Conservation (phyloP, 2,113 vertebrate species). For the Neodon shergylaensis region DNA sequence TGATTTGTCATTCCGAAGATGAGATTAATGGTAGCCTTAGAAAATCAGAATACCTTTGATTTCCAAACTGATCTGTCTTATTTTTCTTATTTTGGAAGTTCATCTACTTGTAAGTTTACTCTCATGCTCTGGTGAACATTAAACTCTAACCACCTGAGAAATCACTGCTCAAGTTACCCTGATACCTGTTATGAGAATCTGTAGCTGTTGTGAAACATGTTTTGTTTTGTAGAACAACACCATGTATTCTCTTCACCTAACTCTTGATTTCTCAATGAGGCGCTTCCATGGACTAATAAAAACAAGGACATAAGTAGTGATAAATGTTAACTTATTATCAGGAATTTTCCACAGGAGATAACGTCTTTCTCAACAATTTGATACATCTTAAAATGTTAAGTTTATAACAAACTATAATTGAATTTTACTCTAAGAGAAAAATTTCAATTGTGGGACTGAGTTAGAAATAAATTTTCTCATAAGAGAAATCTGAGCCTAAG, state of each 20-base stretch:
- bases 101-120: conserved; percentile 28
- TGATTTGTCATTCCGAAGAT: not conserved
- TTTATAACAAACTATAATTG: conserved; percentile 59
- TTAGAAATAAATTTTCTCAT: conserved; percentile 10
- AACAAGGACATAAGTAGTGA: conserved; percentile 68
- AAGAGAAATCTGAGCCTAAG: conserved; percentile 30
- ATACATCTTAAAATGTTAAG: conserved; percentile 66
- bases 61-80: not conserved
- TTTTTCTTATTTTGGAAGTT: conserved; percentile 26
- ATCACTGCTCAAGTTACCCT: not conserved
- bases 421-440: conserved; percentile 47
- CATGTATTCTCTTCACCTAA: conserved; percentile 35
- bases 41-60: not conserved
- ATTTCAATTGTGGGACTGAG: not conserved
- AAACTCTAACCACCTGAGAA: not conserved
- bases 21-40: not conserved
- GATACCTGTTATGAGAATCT: not conserved
- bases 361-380: conserved; percentile 60
- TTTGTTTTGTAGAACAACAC: not conserved
- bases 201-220: not conserved
- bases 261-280: conserved; percentile 22
- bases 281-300: not conserved
- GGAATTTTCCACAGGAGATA: conserved; percentile 64
- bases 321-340: conserved; percentile 64
- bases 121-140: not conserved